These are phyloP conservation scores for Sinocyclocheilus rhinocerous DNA, from an alignment of 2,113 vertebrate species.

Conservation along the genomic window DNA sequence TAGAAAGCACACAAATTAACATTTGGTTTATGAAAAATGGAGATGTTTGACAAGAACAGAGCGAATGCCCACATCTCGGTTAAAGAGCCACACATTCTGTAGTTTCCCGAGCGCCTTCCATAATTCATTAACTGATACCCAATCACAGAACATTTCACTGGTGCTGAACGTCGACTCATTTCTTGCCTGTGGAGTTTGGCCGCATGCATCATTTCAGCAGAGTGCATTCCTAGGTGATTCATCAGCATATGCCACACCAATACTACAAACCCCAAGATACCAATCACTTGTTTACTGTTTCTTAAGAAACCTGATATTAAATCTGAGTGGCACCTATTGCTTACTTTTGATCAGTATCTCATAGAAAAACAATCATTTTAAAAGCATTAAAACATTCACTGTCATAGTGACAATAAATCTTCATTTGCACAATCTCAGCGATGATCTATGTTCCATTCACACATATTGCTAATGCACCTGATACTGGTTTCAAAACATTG, in stretches of 20 bases:
- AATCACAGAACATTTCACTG: slow-evolving; percentile 30
- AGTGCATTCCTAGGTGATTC: slow-evolving; percentile 44
- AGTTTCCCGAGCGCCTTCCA: slow-evolving; percentile 32
- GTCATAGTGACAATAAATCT: not conserved
- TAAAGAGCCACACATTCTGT: slow-evolving; percentile 49
- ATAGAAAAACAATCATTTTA: not conserved
- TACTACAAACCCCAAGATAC: not conserved
- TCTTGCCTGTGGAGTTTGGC: slow-evolving; percentile 39
- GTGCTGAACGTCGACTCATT: slow-evolving; percentile 30
- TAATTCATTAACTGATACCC: slow-evolving; percentile 50
- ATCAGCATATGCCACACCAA: slow-evolving; percentile 46
- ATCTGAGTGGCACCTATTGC: slow-evolving; percentile 1
- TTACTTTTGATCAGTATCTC: slow-evolving; percentile 20
- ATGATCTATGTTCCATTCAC: not conserved
- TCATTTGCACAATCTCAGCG: slow-evolving; percentile 3
- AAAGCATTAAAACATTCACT: not conserved
- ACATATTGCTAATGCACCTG: not conserved
- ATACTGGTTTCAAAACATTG: not conserved
- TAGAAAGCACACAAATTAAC: slow-evolving; percentile 4
- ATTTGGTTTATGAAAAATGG: slow-evolving; percentile 36
- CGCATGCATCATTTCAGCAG: slow-evolving; percentile 22
- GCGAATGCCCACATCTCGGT: slow-evolving; percentile 28
- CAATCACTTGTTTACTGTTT: not conserved
- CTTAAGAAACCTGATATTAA: slow-evolving; percentile 27
- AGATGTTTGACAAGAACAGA: slow-evolving; percentile 37